These are phyloP conservation scores for Meta bourneti DNA, from an alignment of 2,888 invertebrate genomes.

Conservation along the genomic window DNA sequence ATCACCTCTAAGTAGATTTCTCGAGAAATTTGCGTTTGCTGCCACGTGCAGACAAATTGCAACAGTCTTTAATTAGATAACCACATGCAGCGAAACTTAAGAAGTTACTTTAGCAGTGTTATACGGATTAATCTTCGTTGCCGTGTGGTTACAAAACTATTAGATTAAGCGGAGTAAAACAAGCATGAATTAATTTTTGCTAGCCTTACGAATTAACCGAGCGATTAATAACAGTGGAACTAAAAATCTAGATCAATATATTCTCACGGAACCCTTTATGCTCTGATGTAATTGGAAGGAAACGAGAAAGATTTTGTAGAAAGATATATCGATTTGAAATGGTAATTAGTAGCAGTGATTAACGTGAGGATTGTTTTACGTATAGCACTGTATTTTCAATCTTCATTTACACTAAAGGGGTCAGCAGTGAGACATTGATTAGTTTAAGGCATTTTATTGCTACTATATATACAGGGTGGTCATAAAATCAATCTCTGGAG, in stretches of 20 bases:
- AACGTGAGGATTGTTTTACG: too few species aligned
- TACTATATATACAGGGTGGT: too few species aligned
- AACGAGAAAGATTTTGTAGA: too few species aligned
- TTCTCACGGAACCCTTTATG: neutral
- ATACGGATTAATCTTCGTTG: neutral
- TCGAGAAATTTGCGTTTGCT: conserved; percentile 8
- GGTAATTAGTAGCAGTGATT: too few species aligned
- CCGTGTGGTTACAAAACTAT: neutral
- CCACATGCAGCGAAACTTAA: neutral
- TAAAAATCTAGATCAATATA: neutral
- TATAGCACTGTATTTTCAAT: too few species aligned
- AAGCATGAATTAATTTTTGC: neutral
- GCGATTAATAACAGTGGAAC: neutral
- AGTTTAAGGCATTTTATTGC: too few species aligned
- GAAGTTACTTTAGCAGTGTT: neutral
- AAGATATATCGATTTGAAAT: too few species aligned
- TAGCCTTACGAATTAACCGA: neutral
- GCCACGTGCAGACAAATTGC: neutral
- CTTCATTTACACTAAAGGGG: too few species aligned
- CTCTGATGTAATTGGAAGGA: too few species aligned
- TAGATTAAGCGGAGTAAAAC: neutral
- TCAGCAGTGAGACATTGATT: too few species aligned
- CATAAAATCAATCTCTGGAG: too few species aligned
- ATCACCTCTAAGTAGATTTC: conserved; percentile 19
- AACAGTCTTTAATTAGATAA: neutral